These are phyloP conservation scores for Ceyx melanurus DNA, from an alignment of 2,113 vertebrate genomes.

Conservation along the genomic window DNA sequence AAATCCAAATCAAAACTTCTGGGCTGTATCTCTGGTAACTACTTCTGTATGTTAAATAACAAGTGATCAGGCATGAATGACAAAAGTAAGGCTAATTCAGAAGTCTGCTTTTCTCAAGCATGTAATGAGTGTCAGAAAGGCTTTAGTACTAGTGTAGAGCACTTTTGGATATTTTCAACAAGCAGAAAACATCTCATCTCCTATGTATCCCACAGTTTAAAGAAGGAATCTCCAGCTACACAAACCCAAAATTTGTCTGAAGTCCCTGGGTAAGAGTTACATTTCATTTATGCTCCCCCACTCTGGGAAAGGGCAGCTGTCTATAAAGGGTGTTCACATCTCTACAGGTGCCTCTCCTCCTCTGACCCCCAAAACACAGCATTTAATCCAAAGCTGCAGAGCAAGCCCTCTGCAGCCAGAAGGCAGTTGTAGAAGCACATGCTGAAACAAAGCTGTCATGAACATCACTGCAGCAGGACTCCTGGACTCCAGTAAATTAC, in stretches of 20 bases:
- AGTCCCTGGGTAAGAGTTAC: background rate
- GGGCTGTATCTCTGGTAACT: background rate
- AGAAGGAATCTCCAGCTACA: background rate
- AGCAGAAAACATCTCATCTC: background rate
- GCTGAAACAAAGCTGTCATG: constrained; percentile 24
- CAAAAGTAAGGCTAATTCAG: background rate
- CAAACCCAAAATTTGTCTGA: background rate
- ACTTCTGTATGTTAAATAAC: background rate
- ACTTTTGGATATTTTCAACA: background rate
- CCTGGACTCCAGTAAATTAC: background rate
- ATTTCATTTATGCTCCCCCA: background rate
- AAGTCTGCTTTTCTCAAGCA: background rate
- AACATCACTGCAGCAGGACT: background rate
- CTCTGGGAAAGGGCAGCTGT: background rate
- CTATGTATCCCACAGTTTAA: background rate
- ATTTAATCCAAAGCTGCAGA: background rate
- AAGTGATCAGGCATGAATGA: background rate
- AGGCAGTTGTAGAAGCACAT: background rate
- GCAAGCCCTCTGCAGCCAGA: accelerated
- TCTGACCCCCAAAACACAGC: accelerated
- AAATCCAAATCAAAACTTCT: background rate
- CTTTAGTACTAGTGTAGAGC: background rate
- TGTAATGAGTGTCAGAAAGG: background rate
- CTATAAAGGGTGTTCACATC: background rate
- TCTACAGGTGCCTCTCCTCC: background rate